phyloP scores from a whole-genome alignment of 2,888 invertebrate species.

The Habroteleia sp. region DNA sequence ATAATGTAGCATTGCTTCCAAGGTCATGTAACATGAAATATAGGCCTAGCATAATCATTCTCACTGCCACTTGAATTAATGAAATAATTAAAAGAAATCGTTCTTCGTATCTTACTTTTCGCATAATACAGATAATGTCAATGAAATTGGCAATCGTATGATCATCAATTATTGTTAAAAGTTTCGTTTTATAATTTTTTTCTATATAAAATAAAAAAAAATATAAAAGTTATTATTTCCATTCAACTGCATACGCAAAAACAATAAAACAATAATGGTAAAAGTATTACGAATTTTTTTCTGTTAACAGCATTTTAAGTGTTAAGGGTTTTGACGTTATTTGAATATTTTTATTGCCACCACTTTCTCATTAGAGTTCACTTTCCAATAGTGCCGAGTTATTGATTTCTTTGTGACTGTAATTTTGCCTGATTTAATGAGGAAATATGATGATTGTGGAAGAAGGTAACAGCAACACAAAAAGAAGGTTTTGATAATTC shows the following conservation, averaged over 20 bases:
- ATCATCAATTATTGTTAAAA: no score
- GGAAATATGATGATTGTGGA: conserved; percentile 72
- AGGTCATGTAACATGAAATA: conserved; percentile 68
- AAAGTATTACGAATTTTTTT: no score
- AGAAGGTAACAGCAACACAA: conserved; percentile 67
- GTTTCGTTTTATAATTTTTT: no score
- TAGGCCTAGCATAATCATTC: conserved; percentile 66
- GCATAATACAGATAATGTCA: no score
- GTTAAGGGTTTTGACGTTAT: no score
- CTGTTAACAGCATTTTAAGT: conserved; percentile 17
- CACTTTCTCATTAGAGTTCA: conserved; percentile 65
- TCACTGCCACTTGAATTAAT: conserved; percentile 59
- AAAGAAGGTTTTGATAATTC: conserved; percentile 67
- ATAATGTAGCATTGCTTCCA: conserved; percentile 45
- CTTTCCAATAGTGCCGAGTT: conserved; percentile 68
- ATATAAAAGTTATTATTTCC: no score
- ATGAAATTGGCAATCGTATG: not conserved
- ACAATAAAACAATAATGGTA: no score
- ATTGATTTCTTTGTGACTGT: conserved; percentile 69
- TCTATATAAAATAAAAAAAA: no score
- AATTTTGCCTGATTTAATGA: conserved; percentile 58
- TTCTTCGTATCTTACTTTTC: not conserved
- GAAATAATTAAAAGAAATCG: conserved; percentile 53
- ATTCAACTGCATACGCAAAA: no score
- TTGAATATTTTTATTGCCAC: conserved; percentile 62